A percentile compares a stretch with the other conserved stretches of the same genome.
Conservation (phyloP, 37 sponge, comb jelly and placozoan species). For the Oopsacas minuta region DNA sequence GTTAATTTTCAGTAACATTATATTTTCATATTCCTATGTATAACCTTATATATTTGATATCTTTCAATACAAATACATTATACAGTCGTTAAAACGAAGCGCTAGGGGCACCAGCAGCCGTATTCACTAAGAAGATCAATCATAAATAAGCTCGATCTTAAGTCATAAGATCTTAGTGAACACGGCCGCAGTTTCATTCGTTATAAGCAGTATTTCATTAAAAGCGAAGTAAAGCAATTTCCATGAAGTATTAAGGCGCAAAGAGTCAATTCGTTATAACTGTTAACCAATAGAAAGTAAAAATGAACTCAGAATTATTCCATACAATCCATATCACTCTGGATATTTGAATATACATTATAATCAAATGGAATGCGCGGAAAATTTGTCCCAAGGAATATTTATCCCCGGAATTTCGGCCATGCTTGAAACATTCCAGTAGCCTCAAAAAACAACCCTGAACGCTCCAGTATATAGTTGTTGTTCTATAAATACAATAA, state of each 20-base stretch:
- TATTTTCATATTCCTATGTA: not conserved
- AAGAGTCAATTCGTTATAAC: not conserved
- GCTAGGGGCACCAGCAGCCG: not conserved
- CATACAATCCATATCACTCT: not conserved
- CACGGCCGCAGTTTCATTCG: not conserved
- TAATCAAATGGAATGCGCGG: not conserved
- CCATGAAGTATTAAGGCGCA: not conserved
- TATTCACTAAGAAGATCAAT: not conserved
- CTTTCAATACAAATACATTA: not conserved
- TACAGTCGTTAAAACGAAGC: not conserved
- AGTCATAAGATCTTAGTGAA: constrained; percentile 13
- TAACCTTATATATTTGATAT: not conserved
- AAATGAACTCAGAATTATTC: not conserved
- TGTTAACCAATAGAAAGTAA: not conserved
- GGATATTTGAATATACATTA: not conserved
- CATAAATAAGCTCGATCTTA: not conserved
- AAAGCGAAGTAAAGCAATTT: not conserved
- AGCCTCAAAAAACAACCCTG: too few species aligned
- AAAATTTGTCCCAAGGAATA: too few species aligned
- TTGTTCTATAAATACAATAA: too few species aligned
- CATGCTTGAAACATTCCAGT: too few species aligned
- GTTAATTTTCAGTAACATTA: not conserved
- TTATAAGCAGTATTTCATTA: not conserved
- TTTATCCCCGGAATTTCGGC: too few species aligned
- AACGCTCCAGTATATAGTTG: too few species aligned